phyloP scores from a whole-genome alignment of 1,140 invertebrate genomes.

The Acyrthosiphon pisum region DNA sequence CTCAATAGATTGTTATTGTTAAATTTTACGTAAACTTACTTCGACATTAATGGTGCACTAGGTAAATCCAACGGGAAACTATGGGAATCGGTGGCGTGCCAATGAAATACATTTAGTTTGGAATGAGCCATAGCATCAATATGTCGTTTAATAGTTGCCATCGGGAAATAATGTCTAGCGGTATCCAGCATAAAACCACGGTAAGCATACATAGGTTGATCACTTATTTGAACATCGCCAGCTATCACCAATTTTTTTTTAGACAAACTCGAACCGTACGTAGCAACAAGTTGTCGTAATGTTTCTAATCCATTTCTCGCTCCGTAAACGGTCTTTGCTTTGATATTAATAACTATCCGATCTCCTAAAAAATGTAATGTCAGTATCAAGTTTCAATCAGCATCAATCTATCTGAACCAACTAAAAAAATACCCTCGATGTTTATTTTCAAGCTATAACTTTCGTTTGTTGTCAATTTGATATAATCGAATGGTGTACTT shows the following conservation, averaged over 20 bases:
- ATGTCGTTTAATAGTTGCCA: constrained; percentile 73
- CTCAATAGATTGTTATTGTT: neutral
- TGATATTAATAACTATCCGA: constrained; percentile 66
- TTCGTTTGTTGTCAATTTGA: constrained; percentile 42
- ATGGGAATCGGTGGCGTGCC: constrained; percentile 84
- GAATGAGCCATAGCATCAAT: constrained; percentile 78
- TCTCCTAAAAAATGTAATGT: constrained; percentile 63
- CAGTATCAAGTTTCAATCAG: neutral
- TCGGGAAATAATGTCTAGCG: constrained; percentile 76
- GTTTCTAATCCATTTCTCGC: constrained; percentile 80
- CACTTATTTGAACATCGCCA: constrained; percentile 62
- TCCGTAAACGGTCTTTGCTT: constrained; percentile 74
- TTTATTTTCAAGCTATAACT: neutral
- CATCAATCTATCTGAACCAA: neutral
- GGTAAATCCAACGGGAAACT: constrained; percentile 79
- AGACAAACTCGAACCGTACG: constrained; percentile 59
- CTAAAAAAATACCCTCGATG: neutral
- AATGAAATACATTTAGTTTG: constrained; percentile 86
- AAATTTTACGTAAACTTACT: constrained; percentile 63
- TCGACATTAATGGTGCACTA: constrained; percentile 73
- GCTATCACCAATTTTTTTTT: constrained; percentile 62
- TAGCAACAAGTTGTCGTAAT: constrained; percentile 71
- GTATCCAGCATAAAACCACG: constrained; percentile 80
- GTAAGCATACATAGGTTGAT: constrained; percentile 65
- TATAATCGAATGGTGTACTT: neutral